Evolutionary conservation across 2,888 invertebrate species (phyloP).

Genomic region (Cybosia mesomella): DNA sequence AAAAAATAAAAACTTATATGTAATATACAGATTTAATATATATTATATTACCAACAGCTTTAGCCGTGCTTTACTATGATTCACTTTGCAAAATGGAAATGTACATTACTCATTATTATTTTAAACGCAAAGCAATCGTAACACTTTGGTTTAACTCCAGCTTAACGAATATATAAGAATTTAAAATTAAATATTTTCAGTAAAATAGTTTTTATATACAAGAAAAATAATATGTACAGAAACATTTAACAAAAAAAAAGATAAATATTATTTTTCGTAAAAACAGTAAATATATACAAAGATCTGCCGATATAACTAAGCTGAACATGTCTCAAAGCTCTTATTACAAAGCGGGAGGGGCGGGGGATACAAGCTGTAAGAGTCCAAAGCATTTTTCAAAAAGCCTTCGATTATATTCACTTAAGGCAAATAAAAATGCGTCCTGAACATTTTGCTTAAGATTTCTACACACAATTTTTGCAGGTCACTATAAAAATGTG

Average conservation of each 20-base stretch:
- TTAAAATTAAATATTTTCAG: constrained; percentile 48
- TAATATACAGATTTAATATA: constrained; percentile 57
- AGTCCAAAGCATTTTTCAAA: constrained; percentile 79
- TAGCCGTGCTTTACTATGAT: constrained; percentile 74
- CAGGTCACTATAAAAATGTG: constrained; percentile 84
- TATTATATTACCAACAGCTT: constrained; percentile 72
- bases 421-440: constrained; percentile 82
- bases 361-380: constrained; percentile 11
- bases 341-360: background rate
- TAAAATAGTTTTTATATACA: constrained; percentile 44
- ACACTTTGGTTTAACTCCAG: constrained; percentile 90
- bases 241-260: constrained; percentile 44
- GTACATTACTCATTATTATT: constrained; percentile 60
- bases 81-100: constrained; percentile 77
- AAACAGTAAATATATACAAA: constrained; percentile 81
- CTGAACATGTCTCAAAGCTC: constrained; percentile 69
- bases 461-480: constrained; percentile 81
- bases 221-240: constrained; percentile 42
- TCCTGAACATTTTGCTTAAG: constrained; percentile 54
- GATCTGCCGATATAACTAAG: constrained; percentile 82
- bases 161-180: constrained; percentile 78
- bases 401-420: constrained; percentile 68
- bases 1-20: constrained; percentile 53
- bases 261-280: constrained; percentile 62
- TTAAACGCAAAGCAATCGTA: constrained; percentile 81